Evolutionary conservation across 2,797 vertebrate genomes (phyloP).

Genomic region (Adrianichthys oophorus): DNA sequence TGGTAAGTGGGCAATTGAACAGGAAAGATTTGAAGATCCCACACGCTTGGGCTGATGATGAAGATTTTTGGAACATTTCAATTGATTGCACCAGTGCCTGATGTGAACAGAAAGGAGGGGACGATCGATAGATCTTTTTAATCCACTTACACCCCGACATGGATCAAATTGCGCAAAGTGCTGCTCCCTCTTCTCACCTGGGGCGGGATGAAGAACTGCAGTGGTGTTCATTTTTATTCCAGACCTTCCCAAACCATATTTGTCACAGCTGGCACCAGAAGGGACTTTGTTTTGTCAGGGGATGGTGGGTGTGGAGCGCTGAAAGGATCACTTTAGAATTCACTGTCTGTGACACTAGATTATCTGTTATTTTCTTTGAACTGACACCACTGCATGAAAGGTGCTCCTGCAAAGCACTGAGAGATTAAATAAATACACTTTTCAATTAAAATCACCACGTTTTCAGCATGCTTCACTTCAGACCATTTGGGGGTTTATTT

Average conservation of each 20-base stretch:
- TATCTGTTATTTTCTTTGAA: constrained; percentile 67
- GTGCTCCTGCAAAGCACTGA: constrained; percentile 40
- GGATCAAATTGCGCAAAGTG: constrained; percentile 66
- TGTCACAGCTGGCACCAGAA: constrained; percentile 61
- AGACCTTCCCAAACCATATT: constrained; percentile 61
- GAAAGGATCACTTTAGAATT: constrained; percentile 65
- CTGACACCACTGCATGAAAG: constrained; percentile 56
- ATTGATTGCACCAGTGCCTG: constrained; percentile 61
- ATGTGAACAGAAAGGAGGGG: constrained; percentile 38
- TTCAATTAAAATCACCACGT: constrained; percentile 55
- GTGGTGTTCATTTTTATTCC: constrained; percentile 56
- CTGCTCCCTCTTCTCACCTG: constrained; percentile 55
- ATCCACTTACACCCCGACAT: constrained; percentile 65
- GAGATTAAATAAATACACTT: constrained; percentile 58
- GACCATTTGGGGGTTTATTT: constrained; percentile 19
- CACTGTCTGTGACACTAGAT: constrained; percentile 72
- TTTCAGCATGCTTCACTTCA: constrained; percentile 29
- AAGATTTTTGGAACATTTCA: constrained; percentile 59
- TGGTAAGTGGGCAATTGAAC: constrained; percentile 17
- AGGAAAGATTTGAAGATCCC: constrained; percentile 45
- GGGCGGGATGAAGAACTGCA: constrained; percentile 61
- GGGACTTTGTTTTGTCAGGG: constrained; percentile 55
- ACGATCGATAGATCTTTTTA: constrained; percentile 68
- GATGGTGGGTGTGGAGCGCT: constrained; percentile 41
- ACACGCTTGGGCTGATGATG: constrained; percentile 45